phyloP scores from a whole-genome alignment of 30 jellyfish, hydroid and myxozoan species.

The Sanderia malayensis region DNA sequence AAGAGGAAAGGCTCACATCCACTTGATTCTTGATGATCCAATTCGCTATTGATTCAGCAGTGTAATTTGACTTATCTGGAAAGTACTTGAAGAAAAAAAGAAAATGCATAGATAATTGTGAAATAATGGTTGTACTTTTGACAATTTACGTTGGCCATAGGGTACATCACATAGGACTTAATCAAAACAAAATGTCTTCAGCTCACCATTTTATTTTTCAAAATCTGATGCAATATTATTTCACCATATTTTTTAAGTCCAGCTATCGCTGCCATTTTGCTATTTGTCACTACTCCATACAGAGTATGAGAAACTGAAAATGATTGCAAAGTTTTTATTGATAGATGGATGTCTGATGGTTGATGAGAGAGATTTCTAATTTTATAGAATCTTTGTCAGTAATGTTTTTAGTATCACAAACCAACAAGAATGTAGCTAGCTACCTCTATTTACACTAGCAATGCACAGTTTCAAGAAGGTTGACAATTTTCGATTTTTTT shows the following conservation, averaged over 20 bases:
- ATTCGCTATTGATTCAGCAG: constrained; percentile 23
- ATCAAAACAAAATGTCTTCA: too few relatives aligned
- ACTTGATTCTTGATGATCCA: constrained; percentile 50
- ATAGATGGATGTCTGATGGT: too few relatives aligned
- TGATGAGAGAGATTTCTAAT: too few relatives aligned
- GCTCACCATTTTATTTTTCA: constrained; percentile 35
- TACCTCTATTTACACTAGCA: constrained; percentile 34
- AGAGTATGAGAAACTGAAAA: constrained; percentile 49
- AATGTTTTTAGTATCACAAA: too few relatives aligned
- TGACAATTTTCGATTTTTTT: constrained; percentile 6
- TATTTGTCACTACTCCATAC: constrained; percentile 63
- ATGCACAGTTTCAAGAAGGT: constrained; percentile 44
- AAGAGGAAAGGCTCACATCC: constrained; percentile 31
- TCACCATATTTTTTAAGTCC: constrained; percentile 56
- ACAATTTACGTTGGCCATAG: too few relatives aligned
- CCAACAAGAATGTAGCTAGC: too few relatives aligned
- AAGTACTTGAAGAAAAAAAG: constrained; percentile 14
- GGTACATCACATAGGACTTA: too few relatives aligned
- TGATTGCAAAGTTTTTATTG: background rate
- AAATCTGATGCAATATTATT: constrained; percentile 34
- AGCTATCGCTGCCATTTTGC: constrained; percentile 51
- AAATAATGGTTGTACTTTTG: too few relatives aligned
- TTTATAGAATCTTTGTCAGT: too few relatives aligned
- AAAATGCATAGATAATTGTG: too few relatives aligned
- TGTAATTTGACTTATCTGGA: constrained; percentile 47